phyloP scores from a whole-genome alignment of 2,888 invertebrate species.

The Schizaphis graminum region DNA sequence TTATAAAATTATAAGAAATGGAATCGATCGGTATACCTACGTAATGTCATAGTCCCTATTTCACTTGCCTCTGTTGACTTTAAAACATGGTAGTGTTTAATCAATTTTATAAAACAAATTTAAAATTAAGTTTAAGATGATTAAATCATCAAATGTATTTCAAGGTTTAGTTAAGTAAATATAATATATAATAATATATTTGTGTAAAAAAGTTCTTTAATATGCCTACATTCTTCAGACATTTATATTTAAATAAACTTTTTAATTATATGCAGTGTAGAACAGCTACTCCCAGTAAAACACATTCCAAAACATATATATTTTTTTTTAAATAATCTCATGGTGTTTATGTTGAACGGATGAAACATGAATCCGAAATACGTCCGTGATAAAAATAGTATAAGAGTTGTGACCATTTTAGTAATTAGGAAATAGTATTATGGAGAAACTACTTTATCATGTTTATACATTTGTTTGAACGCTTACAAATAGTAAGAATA shows the following conservation, averaged over 20 bases:
- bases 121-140: neutral
- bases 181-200: neutral
- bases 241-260: neutral
- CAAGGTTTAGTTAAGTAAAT: neutral
- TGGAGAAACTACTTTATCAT: constrained; percentile 2
- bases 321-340: constrained; percentile 34
- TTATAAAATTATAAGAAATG: constrained; percentile 12
- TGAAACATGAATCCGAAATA: constrained; percentile 53
- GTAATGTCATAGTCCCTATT: neutral
- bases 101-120: constrained; percentile 7
- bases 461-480: constrained; percentile 16
- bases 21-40: constrained; percentile 48
- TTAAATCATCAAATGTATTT: neutral
- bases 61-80: neutral
- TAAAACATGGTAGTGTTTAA: neutral
- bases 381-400: constrained; percentile 56
- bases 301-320: constrained; percentile 1
- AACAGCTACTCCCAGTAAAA: neutral
- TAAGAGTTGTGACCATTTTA: constrained; percentile 47
- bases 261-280: neutral
- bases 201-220: constrained; percentile 1
- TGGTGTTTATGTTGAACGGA: constrained; percentile 25
- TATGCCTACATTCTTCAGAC: neutral
- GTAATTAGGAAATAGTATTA: constrained; percentile 26
- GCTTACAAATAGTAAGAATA: neutral